Evolutionary conservation across 2,888 invertebrate genomes (phyloP).

Genomic region (Elegia similella): DNA sequence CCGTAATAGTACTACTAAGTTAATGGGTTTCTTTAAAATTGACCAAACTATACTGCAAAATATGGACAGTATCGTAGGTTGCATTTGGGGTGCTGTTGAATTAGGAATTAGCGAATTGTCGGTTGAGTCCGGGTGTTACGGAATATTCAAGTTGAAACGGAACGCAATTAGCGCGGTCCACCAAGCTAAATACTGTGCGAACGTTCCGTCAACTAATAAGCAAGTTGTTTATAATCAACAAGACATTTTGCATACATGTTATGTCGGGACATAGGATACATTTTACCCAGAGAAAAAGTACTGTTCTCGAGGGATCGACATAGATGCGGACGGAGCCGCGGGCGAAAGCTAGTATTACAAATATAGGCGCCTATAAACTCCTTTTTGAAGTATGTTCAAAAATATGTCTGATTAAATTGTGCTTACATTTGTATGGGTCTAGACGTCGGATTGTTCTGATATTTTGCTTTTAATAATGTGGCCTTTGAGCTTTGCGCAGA

Average conservation of each 20-base stretch:
- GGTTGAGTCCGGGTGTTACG: constrained; percentile 21
- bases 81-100: constrained; percentile 22
- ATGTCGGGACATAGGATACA: neutral
- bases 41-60: too few species aligned
- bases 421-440: constrained; percentile 8
- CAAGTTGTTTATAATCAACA: constrained; percentile 17
- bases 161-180: constrained; percentile 22
- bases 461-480: neutral
- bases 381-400: too few species aligned
- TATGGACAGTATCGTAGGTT: neutral
- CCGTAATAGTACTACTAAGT: too few species aligned
- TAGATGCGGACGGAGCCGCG: too few species aligned
- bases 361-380: too few species aligned
- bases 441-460: neutral
- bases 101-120: constrained; percentile 23
- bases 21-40: too few species aligned
- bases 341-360: too few species aligned
- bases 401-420: too few species aligned
- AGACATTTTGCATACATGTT: too few species aligned
- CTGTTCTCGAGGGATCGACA: too few species aligned
- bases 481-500: neutral
- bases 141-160: constrained; percentile 21
- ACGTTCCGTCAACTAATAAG: constrained; percentile 15
- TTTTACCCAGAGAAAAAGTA: neutral
- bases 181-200: constrained; percentile 17